phyloP scores from a whole-genome alignment of 2,113 vertebrate species.

The cattle (Bos taurus) region DNA sequence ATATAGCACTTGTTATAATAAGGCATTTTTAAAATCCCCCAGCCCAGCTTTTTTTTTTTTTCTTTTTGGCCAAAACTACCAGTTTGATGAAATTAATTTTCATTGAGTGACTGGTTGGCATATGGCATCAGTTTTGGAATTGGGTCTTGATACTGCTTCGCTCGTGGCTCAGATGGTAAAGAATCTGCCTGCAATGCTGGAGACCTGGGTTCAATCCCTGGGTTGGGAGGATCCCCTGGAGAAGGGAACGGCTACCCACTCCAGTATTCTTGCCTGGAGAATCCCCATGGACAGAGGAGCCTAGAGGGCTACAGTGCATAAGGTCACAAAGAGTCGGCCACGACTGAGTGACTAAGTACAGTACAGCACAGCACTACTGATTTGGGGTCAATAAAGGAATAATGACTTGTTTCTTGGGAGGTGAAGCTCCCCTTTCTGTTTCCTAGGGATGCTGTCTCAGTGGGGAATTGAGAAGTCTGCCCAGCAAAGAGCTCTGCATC shows the following conservation, averaged over 20 bases:
- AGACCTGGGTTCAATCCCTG: not conserved
- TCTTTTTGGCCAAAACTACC: not conserved
- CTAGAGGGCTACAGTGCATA: not conserved
- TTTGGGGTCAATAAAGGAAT: not conserved
- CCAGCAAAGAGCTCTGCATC: not conserved
- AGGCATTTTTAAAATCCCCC: not conserved
- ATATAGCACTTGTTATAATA: not conserved
- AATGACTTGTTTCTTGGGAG: not conserved
- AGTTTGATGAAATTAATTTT: constrained; percentile 12
- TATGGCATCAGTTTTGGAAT: not conserved
- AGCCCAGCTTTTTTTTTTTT: not conserved
- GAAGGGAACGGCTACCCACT: not conserved
- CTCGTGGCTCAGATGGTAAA: not conserved
- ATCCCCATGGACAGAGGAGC: not conserved
- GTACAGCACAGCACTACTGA: not conserved
- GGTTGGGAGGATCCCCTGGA: not conserved
- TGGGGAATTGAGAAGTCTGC: not conserved
- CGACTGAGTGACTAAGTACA: not conserved
- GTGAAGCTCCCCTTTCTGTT: not conserved
- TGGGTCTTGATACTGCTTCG: not conserved
- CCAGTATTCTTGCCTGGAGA: not conserved
- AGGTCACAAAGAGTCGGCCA: not conserved
- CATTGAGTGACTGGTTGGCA: constrained; percentile 1
- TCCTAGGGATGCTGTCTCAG: not conserved
- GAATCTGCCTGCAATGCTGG: not conserved